Percentiles rank a stretch among this genome's conserved stretches.
Evolutionary conservation across 2,888 invertebrate species (phyloP).

Genomic region (Drosophila meridiana): DNA sequence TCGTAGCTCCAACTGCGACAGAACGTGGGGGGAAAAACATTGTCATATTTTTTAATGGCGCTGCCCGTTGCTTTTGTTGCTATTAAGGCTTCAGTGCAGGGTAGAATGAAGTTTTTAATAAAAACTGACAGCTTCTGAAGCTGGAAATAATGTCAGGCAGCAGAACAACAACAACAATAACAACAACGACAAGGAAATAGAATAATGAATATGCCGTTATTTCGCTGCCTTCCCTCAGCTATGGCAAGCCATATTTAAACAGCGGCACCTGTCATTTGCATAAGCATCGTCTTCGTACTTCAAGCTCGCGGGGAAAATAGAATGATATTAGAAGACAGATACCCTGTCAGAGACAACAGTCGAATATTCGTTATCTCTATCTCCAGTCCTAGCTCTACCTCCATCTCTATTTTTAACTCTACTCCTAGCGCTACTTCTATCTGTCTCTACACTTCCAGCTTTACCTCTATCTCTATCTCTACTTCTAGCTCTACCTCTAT

Average conservation of each 20-base stretch:
- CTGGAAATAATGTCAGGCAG: conserved; percentile 52
- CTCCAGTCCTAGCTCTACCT: background rate
- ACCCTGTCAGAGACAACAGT: background rate
- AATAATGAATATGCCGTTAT: conserved; percentile 18
- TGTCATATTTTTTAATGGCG: conserved; percentile 19
- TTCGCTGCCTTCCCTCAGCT: background rate
- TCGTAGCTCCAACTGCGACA: background rate
- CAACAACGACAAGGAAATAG: conserved; percentile 8
- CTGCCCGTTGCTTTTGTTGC: conserved; percentile 9
- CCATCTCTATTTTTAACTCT: background rate
- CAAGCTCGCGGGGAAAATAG: background rate
- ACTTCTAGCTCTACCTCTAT: background rate
- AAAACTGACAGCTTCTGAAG: conserved; percentile 53
- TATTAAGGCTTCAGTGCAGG: conserved; percentile 35
- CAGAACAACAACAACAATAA: conserved; percentile 10
- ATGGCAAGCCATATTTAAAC: conserved; percentile 26
- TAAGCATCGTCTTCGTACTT: conserved; percentile 28
- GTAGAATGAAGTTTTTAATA: conserved; percentile 71
- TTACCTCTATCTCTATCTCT: background rate
- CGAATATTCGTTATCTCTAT: background rate
- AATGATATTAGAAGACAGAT: background rate
- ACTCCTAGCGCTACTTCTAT: background rate
- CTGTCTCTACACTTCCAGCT: background rate
- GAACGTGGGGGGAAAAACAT: background rate
- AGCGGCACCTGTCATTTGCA: conserved; percentile 63